These are phyloP conservation scores for Diceros bicornis DNA, from an alignment of 2,797 vertebrate species.

Conservation along the genomic window DNA sequence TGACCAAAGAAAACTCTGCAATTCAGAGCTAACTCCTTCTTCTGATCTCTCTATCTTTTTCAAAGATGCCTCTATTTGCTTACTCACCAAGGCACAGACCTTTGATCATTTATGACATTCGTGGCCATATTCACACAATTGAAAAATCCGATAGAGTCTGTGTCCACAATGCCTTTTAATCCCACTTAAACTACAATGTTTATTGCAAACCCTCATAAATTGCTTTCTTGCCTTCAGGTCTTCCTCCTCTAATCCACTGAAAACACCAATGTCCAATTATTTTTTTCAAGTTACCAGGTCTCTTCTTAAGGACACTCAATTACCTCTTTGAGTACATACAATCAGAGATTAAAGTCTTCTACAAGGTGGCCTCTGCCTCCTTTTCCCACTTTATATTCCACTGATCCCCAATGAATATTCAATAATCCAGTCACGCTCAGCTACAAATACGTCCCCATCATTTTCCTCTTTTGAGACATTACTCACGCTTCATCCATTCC, in stretches of 20 bases:
- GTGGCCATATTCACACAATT: not conserved
- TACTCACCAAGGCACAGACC: not conserved
- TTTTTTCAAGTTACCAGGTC: not conserved
- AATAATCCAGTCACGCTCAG: not conserved
- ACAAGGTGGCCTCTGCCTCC: not conserved
- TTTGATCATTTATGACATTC: not conserved
- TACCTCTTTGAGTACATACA: not conserved
- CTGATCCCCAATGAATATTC: not conserved
- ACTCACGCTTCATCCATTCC: slow-evolving; percentile 64
- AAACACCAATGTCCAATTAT: not conserved
- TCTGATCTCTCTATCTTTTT: not conserved
- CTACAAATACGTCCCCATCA: not conserved
- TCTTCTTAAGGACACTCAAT: not conserved
- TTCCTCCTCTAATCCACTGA: not conserved
- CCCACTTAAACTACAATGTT: not conserved
- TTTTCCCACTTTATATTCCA: not conserved
- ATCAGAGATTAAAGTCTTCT: not conserved
- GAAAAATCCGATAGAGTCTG: not conserved
- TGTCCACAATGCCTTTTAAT: not conserved
- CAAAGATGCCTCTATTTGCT: not conserved
- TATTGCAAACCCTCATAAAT: slow-evolving; percentile 3
- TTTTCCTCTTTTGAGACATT: slow-evolving; percentile 63
- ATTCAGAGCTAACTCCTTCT: not conserved
- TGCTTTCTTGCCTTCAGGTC: not conserved
- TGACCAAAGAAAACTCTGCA: not conserved